Evolutionary conservation across 1,140 invertebrate species (phyloP).

Genomic region (Coenobita brevimanus): DNA sequence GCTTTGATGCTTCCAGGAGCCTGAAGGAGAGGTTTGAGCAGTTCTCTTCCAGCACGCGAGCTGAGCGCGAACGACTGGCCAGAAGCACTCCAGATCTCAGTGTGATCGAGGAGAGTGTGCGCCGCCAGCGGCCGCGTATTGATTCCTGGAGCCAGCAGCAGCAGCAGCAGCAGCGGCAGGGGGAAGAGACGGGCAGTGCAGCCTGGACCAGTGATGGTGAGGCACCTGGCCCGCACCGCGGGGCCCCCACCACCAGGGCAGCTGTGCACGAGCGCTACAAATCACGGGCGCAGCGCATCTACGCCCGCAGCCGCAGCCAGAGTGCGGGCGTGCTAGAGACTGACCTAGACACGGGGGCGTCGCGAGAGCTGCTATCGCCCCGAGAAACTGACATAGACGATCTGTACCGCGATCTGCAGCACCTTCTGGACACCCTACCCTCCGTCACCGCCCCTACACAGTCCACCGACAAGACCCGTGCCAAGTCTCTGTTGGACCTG

Average conservation of each 20-base stretch:
- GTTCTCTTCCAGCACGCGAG: slow-evolving; percentile 67
- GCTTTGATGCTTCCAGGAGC: slow-evolving; percentile 37
- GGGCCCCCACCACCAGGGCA: slow-evolving; percentile 41
- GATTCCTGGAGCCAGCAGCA: slow-evolving; percentile 56
- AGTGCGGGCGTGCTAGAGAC: slow-evolving; percentile 84
- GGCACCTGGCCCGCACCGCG: slow-evolving; percentile 70
- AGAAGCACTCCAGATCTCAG: slow-evolving; percentile 70
- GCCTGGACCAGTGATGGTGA: slow-evolving; percentile 70
- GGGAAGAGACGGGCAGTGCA: slow-evolving; percentile 46
- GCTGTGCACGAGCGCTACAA: slow-evolving; percentile 50
- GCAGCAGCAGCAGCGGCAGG: slow-evolving; percentile 49
- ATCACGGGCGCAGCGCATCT: slow-evolving; percentile 34
- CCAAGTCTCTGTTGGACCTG: slow-evolving; percentile 85
- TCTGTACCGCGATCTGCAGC: slow-evolving; percentile 72
- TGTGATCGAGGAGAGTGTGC: slow-evolving; percentile 66
- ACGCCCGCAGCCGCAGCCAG: slow-evolving; percentile 50
- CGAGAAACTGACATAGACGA: slow-evolving; percentile 74
- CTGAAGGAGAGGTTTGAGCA: slow-evolving; percentile 69
- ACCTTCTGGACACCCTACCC: slow-evolving; percentile 70
- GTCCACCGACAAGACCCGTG: slow-evolving; percentile 78
- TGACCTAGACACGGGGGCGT: slow-evolving; percentile 81
- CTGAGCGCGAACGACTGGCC: slow-evolving; percentile 70
- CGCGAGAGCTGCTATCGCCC: slow-evolving; percentile 35
- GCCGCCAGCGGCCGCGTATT: slow-evolving; percentile 53
- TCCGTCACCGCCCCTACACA: slow-evolving; percentile 73